Base-by-base conservation (phyloP, 2,888 invertebrate species). In the Eledone cirrhosa region DNA sequence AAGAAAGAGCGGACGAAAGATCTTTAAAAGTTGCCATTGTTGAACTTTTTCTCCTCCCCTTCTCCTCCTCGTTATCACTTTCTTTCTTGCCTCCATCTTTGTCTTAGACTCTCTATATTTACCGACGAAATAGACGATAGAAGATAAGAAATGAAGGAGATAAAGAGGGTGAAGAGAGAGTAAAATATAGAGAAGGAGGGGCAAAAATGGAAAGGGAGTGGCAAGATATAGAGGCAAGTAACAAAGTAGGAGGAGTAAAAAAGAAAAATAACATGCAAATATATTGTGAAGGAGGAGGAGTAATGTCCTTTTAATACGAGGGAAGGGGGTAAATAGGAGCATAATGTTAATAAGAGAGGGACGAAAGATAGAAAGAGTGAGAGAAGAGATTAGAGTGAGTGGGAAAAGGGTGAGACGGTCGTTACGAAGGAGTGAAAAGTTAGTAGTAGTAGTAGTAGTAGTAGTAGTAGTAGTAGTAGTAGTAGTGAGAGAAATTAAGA, bases 131-230 rank as follows among this genome's bases (percentile, higher is more conserved):
- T 22, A 33, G 8, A n/a, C 19, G 33, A 75, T 29, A 75, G 80
- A 47, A 4, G 22, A 48, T 13, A 19, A 47, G 41, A 31, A 24
- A 13, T 47, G 47, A 24, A 63, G 65, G 47, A 41, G 31, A 33
- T 24, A 79, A 76, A 63, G 65, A 76, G 59, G 31, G 74, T 59
- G 24, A 24, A 63, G 13, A 77, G 24, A 79, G 27, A 24, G 33
- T 33, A 77, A 24, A 69, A 19, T 48, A n/a, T 8, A 48, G 33
- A 67, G n/a, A 67, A 33, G n/a, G 31, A 47, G 14, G 53, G 65
- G n/a, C 59, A 77, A 65, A 59, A 48, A 48, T 72, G 33, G 27
- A 75, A 59, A 33, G 59, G 5, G 53, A 53, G 53, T 22, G n/a
- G n/a, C n/a, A n/a, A n/a, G n/a, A n/a, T n/a, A n/a, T n/a, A 22